Percentiles rank a stretch among this genome's conserved stretches.
phyloP scores from a whole-genome alignment of 2,113 vertebrate genomes.

The Pedetes capensis region DNA sequence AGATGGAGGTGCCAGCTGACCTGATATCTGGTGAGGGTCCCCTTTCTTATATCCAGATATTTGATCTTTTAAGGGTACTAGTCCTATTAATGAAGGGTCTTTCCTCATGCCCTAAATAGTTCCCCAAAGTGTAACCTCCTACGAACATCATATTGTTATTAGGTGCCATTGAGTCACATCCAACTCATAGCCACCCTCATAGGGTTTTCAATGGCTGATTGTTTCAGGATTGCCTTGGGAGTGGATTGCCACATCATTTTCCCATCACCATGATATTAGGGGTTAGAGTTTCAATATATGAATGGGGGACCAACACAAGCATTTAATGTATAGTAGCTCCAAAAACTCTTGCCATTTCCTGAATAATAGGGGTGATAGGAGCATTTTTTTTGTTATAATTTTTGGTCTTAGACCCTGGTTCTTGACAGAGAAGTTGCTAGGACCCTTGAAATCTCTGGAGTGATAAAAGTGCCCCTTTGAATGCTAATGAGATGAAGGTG shows the following conservation, averaged over 20 bases:
- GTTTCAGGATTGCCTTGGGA: no score
- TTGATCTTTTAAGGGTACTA: not conserved
- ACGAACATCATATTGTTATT: no score
- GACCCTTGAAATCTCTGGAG: not conserved
- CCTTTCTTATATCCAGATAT: not conserved
- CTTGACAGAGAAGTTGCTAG: not conserved
- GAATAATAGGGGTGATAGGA: not conserved
- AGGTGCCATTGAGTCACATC: no score
- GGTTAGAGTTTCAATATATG: not conserved
- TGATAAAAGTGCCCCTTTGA: not conserved
- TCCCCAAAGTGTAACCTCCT: not conserved
- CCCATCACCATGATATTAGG: not conserved
- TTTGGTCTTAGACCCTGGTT: not conserved
- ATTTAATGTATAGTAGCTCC: not conserved
- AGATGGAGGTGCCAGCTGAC: no score
- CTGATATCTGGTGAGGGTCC: not conserved
- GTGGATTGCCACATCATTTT: no score
- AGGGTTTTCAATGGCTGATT: no score
- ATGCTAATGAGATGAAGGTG: not conserved
- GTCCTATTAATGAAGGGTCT: not conserved
- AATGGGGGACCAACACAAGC: no score
- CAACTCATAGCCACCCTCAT: no score
- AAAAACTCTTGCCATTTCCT: not conserved
- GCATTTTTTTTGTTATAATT: not conserved
- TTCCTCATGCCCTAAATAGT: not conserved